Percentiles rank a stretch among this genome's conserved stretches.
Evolutionary conservation across 2,113 vertebrate species (phyloP).

Genomic region (Echinops telfairi): DNA sequence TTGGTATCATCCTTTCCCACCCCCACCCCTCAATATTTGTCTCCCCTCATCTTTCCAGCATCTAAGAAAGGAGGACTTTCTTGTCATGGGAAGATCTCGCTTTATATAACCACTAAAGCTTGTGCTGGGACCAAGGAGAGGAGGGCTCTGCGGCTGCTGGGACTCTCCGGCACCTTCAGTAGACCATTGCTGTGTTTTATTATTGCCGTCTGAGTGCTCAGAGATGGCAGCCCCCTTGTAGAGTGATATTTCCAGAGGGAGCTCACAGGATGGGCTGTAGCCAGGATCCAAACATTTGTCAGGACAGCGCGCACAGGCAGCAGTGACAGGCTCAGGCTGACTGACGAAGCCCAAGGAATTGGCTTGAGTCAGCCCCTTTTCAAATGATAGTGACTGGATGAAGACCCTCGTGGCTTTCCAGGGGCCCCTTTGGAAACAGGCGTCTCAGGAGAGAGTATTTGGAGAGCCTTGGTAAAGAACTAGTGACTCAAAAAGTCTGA

Average conservation of each 20-base stretch:
- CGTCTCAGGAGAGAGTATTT: neutral
- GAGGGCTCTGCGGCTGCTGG: neutral
- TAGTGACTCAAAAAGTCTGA: neutral
- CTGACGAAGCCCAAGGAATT: conserved; percentile 74
- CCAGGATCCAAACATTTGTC: neutral
- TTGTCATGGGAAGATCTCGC: neutral
- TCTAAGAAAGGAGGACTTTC: neutral
- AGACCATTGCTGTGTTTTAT: conserved; percentile 21
- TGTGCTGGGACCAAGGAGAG: neutral
- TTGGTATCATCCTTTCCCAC: rapidly evolving
- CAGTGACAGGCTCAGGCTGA: conserved; percentile 71
- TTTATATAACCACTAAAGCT: neutral
- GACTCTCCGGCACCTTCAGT: conserved; percentile 36
- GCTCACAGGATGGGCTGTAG: conserved; percentile 61
- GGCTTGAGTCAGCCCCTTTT: conserved; percentile 65
- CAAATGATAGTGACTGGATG: conserved; percentile 1
- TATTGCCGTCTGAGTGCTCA: neutral
- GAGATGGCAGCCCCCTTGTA: conserved; percentile 9
- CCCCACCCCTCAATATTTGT: neutral
- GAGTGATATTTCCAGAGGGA: conserved; percentile 40
- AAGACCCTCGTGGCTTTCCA: conserved; percentile 12
- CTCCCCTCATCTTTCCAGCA: conserved; percentile 11
- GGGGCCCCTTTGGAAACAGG: neutral
- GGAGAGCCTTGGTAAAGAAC: neutral
- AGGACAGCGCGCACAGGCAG: conserved; percentile 49